Evolutionary conservation across 2,888 invertebrate species (phyloP), one percentile per base, ranked within the genome.

Genomic region (Drosophila flavopinicola): DNA sequence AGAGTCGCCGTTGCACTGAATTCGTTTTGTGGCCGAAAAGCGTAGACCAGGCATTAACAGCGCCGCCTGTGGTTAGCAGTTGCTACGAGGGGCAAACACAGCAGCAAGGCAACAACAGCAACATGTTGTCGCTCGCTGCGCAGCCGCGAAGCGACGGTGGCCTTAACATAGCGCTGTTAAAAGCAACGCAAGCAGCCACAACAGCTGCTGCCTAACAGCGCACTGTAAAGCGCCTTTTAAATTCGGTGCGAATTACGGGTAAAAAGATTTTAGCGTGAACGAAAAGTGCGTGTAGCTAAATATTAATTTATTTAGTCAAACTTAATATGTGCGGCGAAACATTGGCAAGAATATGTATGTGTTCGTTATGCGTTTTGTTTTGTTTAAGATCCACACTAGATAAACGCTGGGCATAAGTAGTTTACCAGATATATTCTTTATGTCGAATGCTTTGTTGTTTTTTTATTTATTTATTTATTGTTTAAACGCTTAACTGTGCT

Each of bases 1-100:
- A 90, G 88, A 90, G 91, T 88, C 87, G 89, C 86, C 90, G 89
- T 87, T 90, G 89, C 89, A 90, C 90, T 90, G 89, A 90, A 84
- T 88, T 79, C 75, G 75, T 68, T 66, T 77, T 76, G 73, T 78
- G 73, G 72, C 82, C 86, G 88, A 87, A 85, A 85, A 63, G 69
- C 63, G 63, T 72, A 76, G 65, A 53, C 65, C 63, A 60, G 39
- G 44, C 53, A 32, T 56, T 53, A 66, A 60, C 83, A 78, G 66
- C 23, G 66, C 23, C 45, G 33, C 23, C 44, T 33, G 35, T 44
- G 49, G 27, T 57, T 47, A 51, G 42, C 51, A 51, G 42, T 57
- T 41, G 51, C 64, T 38, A 42, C 35, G 49, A 39, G 49, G 45
- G 30, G 32, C 54, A 56, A n/a, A n/a, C n/a, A 13, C 47, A 74